phyloP scores from a whole-genome alignment of 2,888 invertebrate genomes.

The Pandemis cinnamomeana region DNA sequence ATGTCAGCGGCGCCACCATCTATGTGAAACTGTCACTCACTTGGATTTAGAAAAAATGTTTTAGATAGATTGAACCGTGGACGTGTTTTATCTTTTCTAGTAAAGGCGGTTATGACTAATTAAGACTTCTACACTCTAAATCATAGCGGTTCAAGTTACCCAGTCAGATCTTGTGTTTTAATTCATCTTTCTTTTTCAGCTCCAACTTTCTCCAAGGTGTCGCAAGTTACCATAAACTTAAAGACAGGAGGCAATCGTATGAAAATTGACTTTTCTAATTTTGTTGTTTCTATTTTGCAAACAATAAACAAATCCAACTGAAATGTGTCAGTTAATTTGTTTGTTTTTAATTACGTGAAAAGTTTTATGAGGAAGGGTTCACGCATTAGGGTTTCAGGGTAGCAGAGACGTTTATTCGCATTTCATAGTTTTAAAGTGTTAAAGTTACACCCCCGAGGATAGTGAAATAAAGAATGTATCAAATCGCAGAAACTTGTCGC shows the following conservation, averaged over 20 bases:
- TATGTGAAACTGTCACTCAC: background rate
- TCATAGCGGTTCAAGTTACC: background rate
- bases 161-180: background rate
- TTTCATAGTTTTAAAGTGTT: too few relatives aligned
- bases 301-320: conserved; percentile 67
- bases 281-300: conserved; percentile 73
- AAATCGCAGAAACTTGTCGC: too few relatives aligned
- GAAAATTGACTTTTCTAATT: conserved; percentile 84
- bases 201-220: conserved; percentile 84
- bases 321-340: conserved; percentile 22
- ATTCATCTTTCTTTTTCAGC: conserved; percentile 71
- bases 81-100: background rate
- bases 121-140: too few relatives aligned
- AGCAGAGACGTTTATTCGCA: too few relatives aligned
- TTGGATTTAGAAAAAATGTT: background rate
- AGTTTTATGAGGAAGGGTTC: background rate
- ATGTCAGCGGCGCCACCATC: background rate
- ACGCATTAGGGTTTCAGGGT: too few relatives aligned
- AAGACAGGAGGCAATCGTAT: conserved; percentile 85
- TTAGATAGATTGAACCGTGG: too few relatives aligned
- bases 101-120: background rate
- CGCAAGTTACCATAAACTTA: conserved; percentile 84
- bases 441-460: too few relatives aligned
- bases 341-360: background rate
- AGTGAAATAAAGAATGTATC: too few relatives aligned